Evolutionary conservation across 1,140 invertebrate species (phyloP), one percentile per base, ranked within the genome.

Genomic region (Drosophila insularis): DNA sequence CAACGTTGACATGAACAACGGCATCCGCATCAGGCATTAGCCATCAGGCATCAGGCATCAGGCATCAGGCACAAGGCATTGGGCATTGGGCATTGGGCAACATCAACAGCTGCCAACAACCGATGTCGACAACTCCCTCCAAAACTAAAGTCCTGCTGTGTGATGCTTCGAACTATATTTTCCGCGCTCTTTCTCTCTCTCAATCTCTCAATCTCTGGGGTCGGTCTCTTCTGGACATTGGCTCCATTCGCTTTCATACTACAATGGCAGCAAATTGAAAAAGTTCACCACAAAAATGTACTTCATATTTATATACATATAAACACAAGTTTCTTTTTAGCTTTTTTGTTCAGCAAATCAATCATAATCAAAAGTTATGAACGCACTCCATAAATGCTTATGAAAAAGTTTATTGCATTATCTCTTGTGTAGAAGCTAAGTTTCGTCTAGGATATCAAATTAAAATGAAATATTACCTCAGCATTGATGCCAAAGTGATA

Each of bases 201-300:
- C 43, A 35, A 23, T 37, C 4, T 11, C 17, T 5, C 43, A 17
- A 14, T 23, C 46, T 23, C 3, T 14, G 54, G 50, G 54, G n/a
- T 32, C 23, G 14, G 40, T 46, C 43, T 50, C 43, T 21, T 23
- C 11, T 39, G 35, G 59, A 62, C 59, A 43, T 23, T 21, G 55
- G 31, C 39, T 46, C 19, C 61, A 46, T 69, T 69, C 37, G 27
- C 40, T 40, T 39, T 27, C 61, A n/a, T 4, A 56, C 58, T 63
- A 71, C 81, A 81, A 81, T 68, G 68, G 65, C 8, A 46, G 50
- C 59, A 66, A 78, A 67, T 78, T 68, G 72, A 62, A 67, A 81
- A 85, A 78, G 78, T 74, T 85, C 58, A 43, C 64, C 81, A 46
- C 70, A 78, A 81, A 84, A 58, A 58, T 35, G 55, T 85, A 70